Evolutionary conservation across 2,888 invertebrate genomes (phyloP).

Genomic region (Drosophila eohydei): DNA sequence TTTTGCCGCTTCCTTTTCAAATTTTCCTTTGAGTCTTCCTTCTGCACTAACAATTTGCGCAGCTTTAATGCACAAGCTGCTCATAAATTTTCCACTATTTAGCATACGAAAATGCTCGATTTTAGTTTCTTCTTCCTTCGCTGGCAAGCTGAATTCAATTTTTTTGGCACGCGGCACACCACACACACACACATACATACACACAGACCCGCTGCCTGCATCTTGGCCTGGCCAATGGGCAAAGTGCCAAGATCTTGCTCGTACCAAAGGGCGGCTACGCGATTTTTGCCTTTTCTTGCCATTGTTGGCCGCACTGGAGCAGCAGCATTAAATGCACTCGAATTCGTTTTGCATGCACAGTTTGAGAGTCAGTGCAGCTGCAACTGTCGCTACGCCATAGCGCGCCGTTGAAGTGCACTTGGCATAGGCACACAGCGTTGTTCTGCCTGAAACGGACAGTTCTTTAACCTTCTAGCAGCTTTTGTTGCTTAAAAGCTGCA

Average conservation of each 20-base stretch:
- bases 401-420: constrained; percentile 35
- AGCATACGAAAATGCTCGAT: constrained; percentile 55
- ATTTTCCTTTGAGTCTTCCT: constrained; percentile 1
- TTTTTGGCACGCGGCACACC: constrained; percentile 42
- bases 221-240: constrained; percentile 57
- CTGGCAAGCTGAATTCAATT: constrained; percentile 48
- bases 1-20: constrained; percentile 3
- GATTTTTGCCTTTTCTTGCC: constrained; percentile 3
- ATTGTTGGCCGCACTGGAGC: constrained; percentile 42
- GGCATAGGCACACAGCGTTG: constrained; percentile 36
- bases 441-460: constrained; percentile 9
- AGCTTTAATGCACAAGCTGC: constrained; percentile 48
- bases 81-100: constrained; percentile 69
- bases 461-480: constrained; percentile 65
- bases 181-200: neutral
- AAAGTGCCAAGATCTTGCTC: constrained; percentile 56
- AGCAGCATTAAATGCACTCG: constrained; percentile 27
- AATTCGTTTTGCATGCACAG: constrained; percentile 44
- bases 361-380: constrained; percentile 44
- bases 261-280: constrained; percentile 19
- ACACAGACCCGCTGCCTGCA: constrained; percentile 8
- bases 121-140: constrained; percentile 17
- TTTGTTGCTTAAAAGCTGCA: constrained; percentile 52
- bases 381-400: constrained; percentile 21
- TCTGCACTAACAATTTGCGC: constrained; percentile 36